phyloP scores from a whole-genome alignment of 2,797 vertebrate species.

The Phrynocephalus guinanensis region DNA sequence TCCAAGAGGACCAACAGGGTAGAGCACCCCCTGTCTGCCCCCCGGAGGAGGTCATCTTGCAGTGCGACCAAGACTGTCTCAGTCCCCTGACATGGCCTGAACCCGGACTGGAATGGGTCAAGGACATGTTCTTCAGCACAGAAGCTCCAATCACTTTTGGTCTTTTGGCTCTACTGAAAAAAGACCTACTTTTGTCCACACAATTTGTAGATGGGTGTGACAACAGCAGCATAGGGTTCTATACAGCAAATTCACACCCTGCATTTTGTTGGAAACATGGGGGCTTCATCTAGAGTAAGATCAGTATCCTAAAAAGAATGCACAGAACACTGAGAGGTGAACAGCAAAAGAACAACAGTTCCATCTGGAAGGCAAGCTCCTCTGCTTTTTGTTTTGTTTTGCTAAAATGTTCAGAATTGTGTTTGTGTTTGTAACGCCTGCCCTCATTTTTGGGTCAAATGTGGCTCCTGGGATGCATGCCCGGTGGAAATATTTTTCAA shows the following conservation, averaged over 20 bases:
- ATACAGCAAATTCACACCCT: not conserved
- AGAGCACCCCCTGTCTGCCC: no score
- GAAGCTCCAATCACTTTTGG: not conserved
- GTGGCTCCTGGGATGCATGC: not conserved
- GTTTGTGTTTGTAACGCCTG: not conserved
- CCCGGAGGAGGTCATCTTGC: no score
- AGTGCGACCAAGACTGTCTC: no score
- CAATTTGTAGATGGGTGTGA: not conserved
- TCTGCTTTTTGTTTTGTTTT: not conserved
- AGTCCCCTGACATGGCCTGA: no score
- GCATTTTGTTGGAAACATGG: not conserved
- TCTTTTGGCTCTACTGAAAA: not conserved
- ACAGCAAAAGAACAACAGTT: not conserved
- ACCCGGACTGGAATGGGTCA: no score
- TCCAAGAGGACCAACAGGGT: no score
- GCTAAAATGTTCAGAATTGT: not conserved
- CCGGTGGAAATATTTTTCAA: not conserved
- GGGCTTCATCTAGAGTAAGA: not conserved
- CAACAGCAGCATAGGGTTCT: no score
- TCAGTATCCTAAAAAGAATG: not conserved
- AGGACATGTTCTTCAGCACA: no score
- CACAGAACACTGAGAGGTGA: not conserved
- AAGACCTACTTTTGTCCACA: not conserved
- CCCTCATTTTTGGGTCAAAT: not conserved
- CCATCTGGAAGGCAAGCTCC: no score